Percentiles rank a stretch among this genome's conserved stretches.
Conservation (phyloP, 2,888 invertebrate genomes). For the Tenthredo amoena region DNA sequence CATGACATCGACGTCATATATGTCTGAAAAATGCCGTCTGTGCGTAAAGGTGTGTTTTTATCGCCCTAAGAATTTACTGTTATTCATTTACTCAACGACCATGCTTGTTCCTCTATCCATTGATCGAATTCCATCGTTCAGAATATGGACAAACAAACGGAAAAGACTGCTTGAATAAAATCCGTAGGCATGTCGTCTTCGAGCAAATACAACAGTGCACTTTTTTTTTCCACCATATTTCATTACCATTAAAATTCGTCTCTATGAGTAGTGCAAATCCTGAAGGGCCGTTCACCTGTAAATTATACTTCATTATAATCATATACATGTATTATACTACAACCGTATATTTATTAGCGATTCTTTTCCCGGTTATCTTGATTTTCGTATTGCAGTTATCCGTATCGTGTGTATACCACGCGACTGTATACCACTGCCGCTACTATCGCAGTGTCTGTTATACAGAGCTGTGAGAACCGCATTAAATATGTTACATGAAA, state of each 20-base stretch:
- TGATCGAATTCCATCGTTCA: background rate
- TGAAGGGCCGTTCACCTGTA: background rate
- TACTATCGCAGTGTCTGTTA: background rate
- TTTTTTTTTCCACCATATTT: background rate
- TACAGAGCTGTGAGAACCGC: background rate
- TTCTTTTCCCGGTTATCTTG: conserved; percentile 11
- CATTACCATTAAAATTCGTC: background rate
- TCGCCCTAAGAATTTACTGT: conserved; percentile 12
- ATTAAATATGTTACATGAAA: background rate
- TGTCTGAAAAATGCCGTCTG: background rate
- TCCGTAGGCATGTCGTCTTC: background rate
- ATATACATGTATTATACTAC: background rate
- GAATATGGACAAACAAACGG: background rate
- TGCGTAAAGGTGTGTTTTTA: conserved; percentile 13
- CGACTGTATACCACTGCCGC: background rate
- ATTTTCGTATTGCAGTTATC: background rate
- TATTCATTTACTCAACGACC: background rate
- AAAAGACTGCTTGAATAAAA: background rate
- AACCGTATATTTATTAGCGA: background rate
- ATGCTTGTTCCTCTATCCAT: background rate
- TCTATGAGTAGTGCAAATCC: background rate
- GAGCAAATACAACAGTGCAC: background rate
- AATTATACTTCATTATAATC: background rate
- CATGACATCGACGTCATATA: background rate
- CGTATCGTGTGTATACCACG: background rate